phyloP scores from a whole-genome alignment of 2,888 invertebrate genomes.

The Chaitophorus viminalis region DNA sequence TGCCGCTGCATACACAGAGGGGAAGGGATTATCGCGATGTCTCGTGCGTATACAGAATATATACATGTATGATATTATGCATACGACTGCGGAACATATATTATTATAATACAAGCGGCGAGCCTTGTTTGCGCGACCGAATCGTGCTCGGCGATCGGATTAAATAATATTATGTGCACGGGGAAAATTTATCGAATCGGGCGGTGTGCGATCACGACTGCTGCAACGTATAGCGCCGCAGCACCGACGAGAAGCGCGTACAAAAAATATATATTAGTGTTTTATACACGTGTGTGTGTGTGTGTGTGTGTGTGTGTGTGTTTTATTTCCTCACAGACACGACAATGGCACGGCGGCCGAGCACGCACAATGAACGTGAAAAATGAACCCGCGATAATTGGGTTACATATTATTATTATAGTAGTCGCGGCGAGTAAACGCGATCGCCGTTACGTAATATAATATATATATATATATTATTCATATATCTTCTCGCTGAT shows the following conservation, averaged over 20 bases:
- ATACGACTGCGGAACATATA: too few species aligned
- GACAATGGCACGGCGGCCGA: conserved; percentile 36
- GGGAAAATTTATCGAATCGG: conserved; percentile 31
- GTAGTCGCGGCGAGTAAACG: conserved; percentile 37
- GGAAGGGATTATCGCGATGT: not conserved
- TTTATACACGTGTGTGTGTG: not conserved
- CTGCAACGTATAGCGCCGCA: not conserved
- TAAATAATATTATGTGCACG: too few species aligned
- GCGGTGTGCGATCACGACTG: conserved; percentile 49
- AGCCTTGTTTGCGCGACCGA: not conserved
- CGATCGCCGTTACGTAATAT: conserved; percentile 4
- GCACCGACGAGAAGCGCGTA: not conserved
- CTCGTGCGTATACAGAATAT: not conserved
- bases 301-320: not conserved
- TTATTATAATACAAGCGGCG: not conserved
- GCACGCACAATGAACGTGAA: conserved; percentile 44
- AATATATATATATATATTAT: too few species aligned
- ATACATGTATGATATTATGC: too few species aligned
- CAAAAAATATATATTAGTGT: not conserved
- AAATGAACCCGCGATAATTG: conserved; percentile 41
- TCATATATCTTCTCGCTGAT: not conserved
- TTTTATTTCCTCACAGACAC: not conserved
- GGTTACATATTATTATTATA: too few species aligned
- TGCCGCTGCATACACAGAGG: not conserved
- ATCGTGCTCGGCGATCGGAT: conserved; percentile 31